Conservation (phyloP, 2,888 invertebrate genomes). For the Camponotus fellah region DNA sequence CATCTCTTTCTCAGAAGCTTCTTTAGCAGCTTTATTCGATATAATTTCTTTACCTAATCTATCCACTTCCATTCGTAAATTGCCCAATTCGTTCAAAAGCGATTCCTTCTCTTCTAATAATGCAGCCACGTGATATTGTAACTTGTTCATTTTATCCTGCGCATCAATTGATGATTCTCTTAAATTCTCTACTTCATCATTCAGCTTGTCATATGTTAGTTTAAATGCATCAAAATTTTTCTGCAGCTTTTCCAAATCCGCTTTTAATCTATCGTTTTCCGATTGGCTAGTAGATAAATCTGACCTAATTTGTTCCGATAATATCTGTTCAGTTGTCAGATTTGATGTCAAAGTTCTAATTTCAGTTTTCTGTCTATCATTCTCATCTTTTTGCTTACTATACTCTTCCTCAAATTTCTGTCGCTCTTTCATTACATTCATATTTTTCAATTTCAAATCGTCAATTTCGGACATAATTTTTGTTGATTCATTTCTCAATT, state of each 20-base stretch:
- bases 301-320: conserved; percentile 57
- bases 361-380: conserved; percentile 58
- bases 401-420: conserved; percentile 52
- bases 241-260: conserved; percentile 50
- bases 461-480: conserved; percentile 52
- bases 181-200: conserved; percentile 36
- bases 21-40: conserved; percentile 58
- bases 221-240: conserved; percentile 48
- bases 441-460: conserved; percentile 54
- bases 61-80: conserved; percentile 64
- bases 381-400: conserved; percentile 54
- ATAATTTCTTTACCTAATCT: conserved; percentile 68
- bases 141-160: conserved; percentile 20
- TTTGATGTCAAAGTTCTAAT: conserved; percentile 59
- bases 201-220: conserved; percentile 53
- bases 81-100: conserved; percentile 66
- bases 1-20: conserved; percentile 62
- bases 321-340: conserved; percentile 48
- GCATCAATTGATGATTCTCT: conserved; percentile 39
- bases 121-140: conserved; percentile 41
- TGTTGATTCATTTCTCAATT: conserved; percentile 65
- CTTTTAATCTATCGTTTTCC: conserved; percentile 59
- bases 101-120: conserved; percentile 61
- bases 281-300: conserved; percentile 65
- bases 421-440: conserved; percentile 47